phyloP scores from a whole-genome alignment of 2,113 vertebrate genomes.

The Ctenodactylus gundi region DNA sequence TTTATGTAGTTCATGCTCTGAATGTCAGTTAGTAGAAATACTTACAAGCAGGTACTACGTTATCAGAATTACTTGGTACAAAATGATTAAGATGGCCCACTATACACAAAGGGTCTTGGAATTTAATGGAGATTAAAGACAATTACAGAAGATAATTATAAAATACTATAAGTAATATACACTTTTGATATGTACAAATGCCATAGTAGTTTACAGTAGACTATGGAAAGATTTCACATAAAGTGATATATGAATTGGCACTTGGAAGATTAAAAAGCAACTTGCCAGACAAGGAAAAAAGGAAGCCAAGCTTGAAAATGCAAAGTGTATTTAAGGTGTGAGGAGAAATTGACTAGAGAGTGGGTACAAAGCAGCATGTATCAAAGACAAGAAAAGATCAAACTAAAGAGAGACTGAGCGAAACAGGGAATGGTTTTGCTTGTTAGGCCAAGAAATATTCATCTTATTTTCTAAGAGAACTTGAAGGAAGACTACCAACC shows the following conservation, averaged over 20 bases:
- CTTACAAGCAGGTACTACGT: neutral
- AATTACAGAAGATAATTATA: neutral
- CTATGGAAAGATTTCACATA: slow-evolving; percentile 37
- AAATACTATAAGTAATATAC: neutral
- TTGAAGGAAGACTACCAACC: neutral
- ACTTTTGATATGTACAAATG: slow-evolving; percentile 30
- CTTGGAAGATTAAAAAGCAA: slow-evolving; percentile 48
- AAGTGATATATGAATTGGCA: neutral
- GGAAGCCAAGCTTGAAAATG: slow-evolving; percentile 33
- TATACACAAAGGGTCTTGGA: neutral
- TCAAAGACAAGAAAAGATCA: neutral
- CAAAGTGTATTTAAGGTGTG: slow-evolving; percentile 30
- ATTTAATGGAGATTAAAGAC: slow-evolving; percentile 7
- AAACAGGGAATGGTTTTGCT: neutral
- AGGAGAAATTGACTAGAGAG: neutral
- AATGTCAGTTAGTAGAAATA: slow-evolving; percentile 34
- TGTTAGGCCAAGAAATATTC: slow-evolving; percentile 4
- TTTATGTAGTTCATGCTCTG: neutral
- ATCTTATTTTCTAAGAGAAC: slow-evolving; percentile 34
- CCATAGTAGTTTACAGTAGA: neutral
- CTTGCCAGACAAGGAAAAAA: slow-evolving; percentile 12
- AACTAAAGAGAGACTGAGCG: neutral
- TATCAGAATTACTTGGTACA: neutral
- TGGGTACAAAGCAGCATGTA: neutral
- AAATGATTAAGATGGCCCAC: neutral